phyloP scores from a whole-genome alignment of 1,140 invertebrate genomes.

The Marisa cornuarietis region DNA sequence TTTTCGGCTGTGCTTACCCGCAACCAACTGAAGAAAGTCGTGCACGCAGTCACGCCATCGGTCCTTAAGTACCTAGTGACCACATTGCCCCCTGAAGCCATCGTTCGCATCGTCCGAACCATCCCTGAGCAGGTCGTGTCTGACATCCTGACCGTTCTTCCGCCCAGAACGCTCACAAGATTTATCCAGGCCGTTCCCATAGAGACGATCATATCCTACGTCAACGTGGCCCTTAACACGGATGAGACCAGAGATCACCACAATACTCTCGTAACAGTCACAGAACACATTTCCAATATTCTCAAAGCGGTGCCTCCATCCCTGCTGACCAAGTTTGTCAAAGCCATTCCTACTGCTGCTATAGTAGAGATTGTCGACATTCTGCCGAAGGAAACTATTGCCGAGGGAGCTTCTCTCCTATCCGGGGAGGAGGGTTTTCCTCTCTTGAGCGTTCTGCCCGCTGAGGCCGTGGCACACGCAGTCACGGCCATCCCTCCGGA shows the following conservation, averaged over 20 bases:
- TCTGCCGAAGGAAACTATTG: constrained; percentile 7
- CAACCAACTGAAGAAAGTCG: constrained; percentile 13
- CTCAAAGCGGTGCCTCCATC: background rate
- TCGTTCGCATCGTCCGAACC: constrained; percentile 1
- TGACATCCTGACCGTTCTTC: constrained; percentile 3
- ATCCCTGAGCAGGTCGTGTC: constrained; percentile 11
- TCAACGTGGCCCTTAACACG: background rate
- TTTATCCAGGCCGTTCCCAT: constrained; percentile 16
- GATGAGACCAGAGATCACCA: background rate
- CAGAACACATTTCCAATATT: constrained; percentile 13
- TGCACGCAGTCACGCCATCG: background rate
- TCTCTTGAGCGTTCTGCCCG: background rate
- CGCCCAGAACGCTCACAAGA: background rate
- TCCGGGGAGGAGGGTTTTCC: constrained; percentile 18
- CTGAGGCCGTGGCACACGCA: constrained; percentile 6
- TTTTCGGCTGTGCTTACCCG: constrained; percentile 1
- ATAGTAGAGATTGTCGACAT: constrained; percentile 8
- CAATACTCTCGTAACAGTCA: constrained; percentile 1
- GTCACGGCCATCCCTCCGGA: constrained; percentile 12
- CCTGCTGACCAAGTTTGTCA: constrained; percentile 7
- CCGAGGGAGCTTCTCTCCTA: constrained; percentile 14
- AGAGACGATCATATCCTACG: constrained; percentile 1
- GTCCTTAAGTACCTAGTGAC: background rate
- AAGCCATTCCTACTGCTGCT: constrained; percentile 10
- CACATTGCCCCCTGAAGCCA: background rate